Base-by-base conservation (phyloP, 2,888 invertebrate genomes). In the Hydropsyche betteni region DNA sequence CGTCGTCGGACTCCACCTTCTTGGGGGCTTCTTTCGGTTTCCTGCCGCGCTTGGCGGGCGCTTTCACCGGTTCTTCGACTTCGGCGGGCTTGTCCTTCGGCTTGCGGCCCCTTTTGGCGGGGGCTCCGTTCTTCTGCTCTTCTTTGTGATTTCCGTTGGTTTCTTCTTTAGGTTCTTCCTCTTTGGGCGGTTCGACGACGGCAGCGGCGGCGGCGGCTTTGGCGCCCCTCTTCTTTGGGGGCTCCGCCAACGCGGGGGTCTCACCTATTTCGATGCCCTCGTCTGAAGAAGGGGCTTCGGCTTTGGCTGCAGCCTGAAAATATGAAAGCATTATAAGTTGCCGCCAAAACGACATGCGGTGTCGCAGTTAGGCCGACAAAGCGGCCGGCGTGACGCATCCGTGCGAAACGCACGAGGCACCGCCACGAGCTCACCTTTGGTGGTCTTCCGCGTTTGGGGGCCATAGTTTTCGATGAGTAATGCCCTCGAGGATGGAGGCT, bases 401-500 rank as follows among this genome's bases (percentile, higher is more conserved):
- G 24, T 0, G 64, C 64, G 16, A 5, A 64, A 64, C 12, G 34
- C 8, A 4, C 16, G 64, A 5, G 8, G 68, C 8, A 5, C 24
- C 34, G 24, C 64, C 38, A 44, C 1, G 0, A 6, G 34, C 69
- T 50, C 2, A 80, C 52, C 77, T 79, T 78, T 34, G 71, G 24
- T 24, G 24, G 68, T 76, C 79, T 77, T 76, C 78, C 71, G 61
- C 79, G 74, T 77, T 77, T 75, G 78, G 81, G 76, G 81, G 82
- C 72, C 77, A 82, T 78, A 2, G 1, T 24, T 24, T 24, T 24
- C 24, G 76, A 76, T 3, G 14, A 34, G 34, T 1, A 2, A 36
- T 24, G 64, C 8, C 33, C 5, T 6, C 44, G 68, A 12, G 36
- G 16, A 5, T 36, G 68, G 5, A 68, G 68, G 3, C n/a, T 8